Conservation (phyloP, 2,888 invertebrate species). For the Protophormia terraenovae region DNA sequence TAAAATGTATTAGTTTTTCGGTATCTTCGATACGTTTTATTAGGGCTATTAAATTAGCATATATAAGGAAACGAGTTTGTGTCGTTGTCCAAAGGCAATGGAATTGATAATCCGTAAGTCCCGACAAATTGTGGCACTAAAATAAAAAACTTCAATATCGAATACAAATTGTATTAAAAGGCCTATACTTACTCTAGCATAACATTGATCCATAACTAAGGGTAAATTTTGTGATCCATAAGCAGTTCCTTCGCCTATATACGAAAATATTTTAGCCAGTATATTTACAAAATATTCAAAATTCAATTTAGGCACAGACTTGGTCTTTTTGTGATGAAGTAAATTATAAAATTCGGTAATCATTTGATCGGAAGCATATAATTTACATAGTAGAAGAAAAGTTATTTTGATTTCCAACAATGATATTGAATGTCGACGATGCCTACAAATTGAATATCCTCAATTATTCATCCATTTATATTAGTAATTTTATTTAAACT, state of each 20-base stretch:
- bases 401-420: conserved; percentile 79
- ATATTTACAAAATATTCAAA: conserved; percentile 78
- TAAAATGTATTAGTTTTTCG: conserved; percentile 77
- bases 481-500: conserved; percentile 47
- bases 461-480: not conserved
- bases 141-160: no score
- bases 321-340: conserved; percentile 74
- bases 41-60: conserved; percentile 78
- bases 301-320: conserved; percentile 77
- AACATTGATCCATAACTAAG: conserved; percentile 77
- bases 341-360: conserved; percentile 76
- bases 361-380: conserved; percentile 76
- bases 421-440: conserved; percentile 78
- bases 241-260: conserved; percentile 78
- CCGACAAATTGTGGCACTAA: conserved; percentile 75
- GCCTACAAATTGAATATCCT: conserved; percentile 68
- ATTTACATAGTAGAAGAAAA: conserved; percentile 78
- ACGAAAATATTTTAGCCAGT: conserved; percentile 77
- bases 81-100: conserved; percentile 77
- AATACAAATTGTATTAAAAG: no score
- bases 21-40: conserved; percentile 80
- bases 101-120: conserved; percentile 78
- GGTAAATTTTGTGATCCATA: conserved; percentile 77
- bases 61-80: conserved; percentile 78
- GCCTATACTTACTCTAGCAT: conserved; percentile 73